Evolutionary conservation across 2,797 vertebrate genomes (phyloP).

Genomic region (Novumbra hubbsi): DNA sequence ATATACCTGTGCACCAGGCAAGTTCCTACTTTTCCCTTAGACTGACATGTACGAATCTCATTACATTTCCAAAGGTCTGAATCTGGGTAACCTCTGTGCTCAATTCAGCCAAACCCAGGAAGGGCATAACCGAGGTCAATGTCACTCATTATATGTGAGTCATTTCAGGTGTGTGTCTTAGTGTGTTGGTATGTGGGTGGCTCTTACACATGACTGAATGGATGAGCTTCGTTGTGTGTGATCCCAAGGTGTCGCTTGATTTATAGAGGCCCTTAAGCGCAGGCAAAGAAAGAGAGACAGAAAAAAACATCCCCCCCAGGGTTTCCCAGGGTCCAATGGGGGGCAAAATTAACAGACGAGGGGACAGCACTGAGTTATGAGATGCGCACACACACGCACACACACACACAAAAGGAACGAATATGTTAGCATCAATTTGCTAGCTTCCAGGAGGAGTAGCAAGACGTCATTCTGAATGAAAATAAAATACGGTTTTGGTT

Average conservation of each 20-base stretch:
- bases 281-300: slow-evolving; percentile 21
- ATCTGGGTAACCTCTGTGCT: background rate
- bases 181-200: background rate
- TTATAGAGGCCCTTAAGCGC: slow-evolving; percentile 60
- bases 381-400: no score
- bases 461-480: background rate
- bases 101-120: background rate
- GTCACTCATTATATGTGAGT: background rate
- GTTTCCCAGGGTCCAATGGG: no score
- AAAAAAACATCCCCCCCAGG: no score
- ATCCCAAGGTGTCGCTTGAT: slow-evolving; percentile 51
- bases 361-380: no score
- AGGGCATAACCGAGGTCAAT: background rate
- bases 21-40: slow-evolving; percentile 10
- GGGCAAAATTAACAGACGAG: background rate
- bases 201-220: slow-evolving; percentile 4
- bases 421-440: no score
- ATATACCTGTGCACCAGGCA: background rate
- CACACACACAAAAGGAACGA: no score
- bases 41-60: background rate
- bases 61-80: background rate
- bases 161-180: background rate
- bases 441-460: background rate
- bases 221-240: background rate
- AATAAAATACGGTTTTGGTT: background rate